Conservation (phyloP, 37 sponge, comb jelly and placozoan genomes). For the Corticium candelabrum region DNA sequence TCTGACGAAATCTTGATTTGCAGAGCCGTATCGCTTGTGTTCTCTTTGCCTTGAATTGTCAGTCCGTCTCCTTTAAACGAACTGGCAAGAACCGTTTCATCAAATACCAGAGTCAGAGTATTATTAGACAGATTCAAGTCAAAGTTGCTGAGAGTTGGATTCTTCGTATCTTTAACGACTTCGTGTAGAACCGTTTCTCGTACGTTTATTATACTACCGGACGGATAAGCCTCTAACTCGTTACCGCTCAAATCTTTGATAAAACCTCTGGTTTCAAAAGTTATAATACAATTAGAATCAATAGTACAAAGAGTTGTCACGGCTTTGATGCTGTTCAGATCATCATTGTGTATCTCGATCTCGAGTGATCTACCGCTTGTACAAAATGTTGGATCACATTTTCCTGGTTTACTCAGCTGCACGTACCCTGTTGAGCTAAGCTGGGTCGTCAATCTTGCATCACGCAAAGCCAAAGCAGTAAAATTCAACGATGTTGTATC, state of each 20-base stretch:
- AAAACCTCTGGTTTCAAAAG: conserved; percentile 2
- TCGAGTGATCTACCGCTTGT: too few species aligned
- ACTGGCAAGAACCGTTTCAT: conserved; percentile 49
- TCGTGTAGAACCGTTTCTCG: too few species aligned
- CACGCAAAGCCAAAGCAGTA: too few species aligned
- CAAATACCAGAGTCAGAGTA: conserved; percentile 48
- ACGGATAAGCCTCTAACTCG: too few species aligned
- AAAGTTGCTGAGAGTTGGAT: conserved; percentile 23
- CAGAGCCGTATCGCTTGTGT: conserved; percentile 2
- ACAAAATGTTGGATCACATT: too few species aligned
- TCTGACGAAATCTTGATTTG: background rate
- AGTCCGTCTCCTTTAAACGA: background rate
- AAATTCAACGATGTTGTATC: conserved; percentile 27
- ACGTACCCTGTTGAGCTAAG: too few species aligned
- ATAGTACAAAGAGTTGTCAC: background rate
- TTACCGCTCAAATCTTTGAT: conserved; percentile 1
- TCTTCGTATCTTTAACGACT: too few species aligned
- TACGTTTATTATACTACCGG: too few species aligned
- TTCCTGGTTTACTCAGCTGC: too few species aligned
- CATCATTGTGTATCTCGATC: too few species aligned
- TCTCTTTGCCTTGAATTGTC: background rate
- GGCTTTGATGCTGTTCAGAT: background rate
- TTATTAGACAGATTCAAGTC: conserved; percentile 15
- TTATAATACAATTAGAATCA: background rate
- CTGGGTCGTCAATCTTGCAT: too few species aligned